Evolutionary conservation across 1,140 invertebrate species (phyloP).

Genomic region (Brachionus rubens): DNA sequence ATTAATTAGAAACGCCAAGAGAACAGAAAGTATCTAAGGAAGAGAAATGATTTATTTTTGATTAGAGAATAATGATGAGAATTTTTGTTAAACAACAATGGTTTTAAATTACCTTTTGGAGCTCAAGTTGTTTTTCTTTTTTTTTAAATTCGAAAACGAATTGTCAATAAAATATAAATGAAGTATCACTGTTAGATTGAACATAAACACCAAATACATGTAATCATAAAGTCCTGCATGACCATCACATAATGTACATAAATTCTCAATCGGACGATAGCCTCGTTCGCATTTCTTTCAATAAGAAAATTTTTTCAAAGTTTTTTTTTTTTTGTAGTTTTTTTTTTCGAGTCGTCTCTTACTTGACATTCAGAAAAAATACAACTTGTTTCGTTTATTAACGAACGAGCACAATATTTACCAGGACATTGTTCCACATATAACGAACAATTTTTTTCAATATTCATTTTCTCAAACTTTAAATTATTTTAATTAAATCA

Average conservation of each 20-base stretch:
- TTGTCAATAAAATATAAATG: conserved; percentile 23
- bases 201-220: conserved; percentile 36
- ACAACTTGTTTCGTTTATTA: not conserved
- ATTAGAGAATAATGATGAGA: too few species aligned
- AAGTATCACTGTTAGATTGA: not conserved
- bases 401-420: conserved; percentile 13
- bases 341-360: not conserved
- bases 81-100: not conserved
- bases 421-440: not conserved
- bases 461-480: not conserved
- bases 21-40: too few species aligned
- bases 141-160: conserved; percentile 11
- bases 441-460: not conserved
- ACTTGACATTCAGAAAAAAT: conserved; percentile 27
- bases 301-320: not conserved
- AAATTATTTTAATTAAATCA: not conserved
- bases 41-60: too few species aligned
- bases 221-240: conserved; percentile 17
- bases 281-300: conserved; percentile 25
- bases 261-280: not conserved
- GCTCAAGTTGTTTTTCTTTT: conserved; percentile 23
- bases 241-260: not conserved
- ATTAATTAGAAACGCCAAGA: too few species aligned
- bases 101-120: not conserved
- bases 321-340: too few species aligned